These are phyloP conservation scores for Stenoptilia bipunctidactyla DNA, from an alignment of 2,888 invertebrate species.

Conservation along the genomic window DNA sequence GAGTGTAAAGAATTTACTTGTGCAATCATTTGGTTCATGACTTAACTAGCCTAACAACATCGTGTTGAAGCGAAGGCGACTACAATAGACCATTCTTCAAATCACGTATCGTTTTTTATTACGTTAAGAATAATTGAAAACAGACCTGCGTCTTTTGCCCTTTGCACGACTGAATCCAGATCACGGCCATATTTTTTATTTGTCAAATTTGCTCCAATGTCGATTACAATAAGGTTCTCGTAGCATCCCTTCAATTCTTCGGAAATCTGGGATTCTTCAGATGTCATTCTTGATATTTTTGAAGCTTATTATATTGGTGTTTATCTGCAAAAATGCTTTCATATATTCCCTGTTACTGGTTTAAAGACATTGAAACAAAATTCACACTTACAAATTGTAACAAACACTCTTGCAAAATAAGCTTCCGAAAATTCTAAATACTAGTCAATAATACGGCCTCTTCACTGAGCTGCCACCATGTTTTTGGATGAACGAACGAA, in stretches of 20 bases:
- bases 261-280: constrained; percentile 62
- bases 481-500: too few relatives aligned
- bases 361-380: constrained; percentile 4
- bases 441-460: constrained; percentile 52
- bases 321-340: constrained; percentile 37
- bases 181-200: constrained; percentile 94
- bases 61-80: constrained; percentile 2
- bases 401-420: constrained; percentile 68
- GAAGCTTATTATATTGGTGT: constrained; percentile 65
- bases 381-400: constrained; percentile 57
- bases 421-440: constrained; percentile 51
- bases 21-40: constrained; percentile 4
- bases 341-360: constrained; percentile 2
- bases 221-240: constrained; percentile 92
- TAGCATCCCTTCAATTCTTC: constrained; percentile 82
- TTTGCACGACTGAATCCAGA: constrained; percentile 90
- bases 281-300: constrained; percentile 60
- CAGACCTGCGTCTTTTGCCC: constrained; percentile 91
- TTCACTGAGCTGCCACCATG: constrained; percentile 66
- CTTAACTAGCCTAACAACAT: background rate
- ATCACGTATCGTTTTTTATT: too few relatives aligned
- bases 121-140: background rate
- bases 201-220: constrained; percentile 93
- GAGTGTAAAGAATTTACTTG: constrained; percentile 4
- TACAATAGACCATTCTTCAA: constrained; percentile 12